Evolutionary conservation across 2,797 vertebrate species (phyloP).

Genomic region (Tiaroga cobitis): DNA sequence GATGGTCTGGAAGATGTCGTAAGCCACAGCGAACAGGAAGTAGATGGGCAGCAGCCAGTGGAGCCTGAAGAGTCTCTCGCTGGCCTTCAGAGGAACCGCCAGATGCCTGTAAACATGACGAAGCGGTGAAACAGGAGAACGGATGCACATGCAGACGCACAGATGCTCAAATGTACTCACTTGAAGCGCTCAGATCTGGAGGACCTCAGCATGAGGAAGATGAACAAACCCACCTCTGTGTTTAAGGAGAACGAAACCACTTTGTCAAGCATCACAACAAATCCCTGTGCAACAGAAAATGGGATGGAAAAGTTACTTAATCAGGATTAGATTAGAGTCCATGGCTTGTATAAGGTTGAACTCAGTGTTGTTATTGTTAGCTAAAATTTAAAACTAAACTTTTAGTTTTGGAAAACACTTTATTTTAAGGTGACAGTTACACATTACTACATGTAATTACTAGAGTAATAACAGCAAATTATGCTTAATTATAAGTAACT

Average conservation of each 20-base stretch:
- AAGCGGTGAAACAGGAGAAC: not conserved
- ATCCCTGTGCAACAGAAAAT: constrained; percentile 67
- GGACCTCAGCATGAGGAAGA: constrained; percentile 72
- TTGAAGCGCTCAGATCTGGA: constrained; percentile 72
- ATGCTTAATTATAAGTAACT: no score
- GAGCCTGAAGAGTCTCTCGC: constrained; percentile 69
- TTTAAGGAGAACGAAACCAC: constrained; percentile 76
- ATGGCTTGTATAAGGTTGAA: not conserved
- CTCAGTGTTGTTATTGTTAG: not conserved
- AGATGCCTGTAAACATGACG: constrained; percentile 65
- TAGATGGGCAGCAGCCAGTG: constrained; percentile 76
- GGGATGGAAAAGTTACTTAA: not conserved
- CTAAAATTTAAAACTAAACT: not conserved
- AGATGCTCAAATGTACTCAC: constrained; percentile 59
- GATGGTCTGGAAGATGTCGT: constrained; percentile 71
- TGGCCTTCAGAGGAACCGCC: constrained; percentile 66
- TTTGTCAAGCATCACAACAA: constrained; percentile 77
- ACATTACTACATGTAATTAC: no score
- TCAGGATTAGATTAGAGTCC: not conserved
- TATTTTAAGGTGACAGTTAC: no score
- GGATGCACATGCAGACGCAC: not conserved
- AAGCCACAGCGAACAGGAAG: constrained; percentile 79
- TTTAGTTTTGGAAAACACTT: no score
- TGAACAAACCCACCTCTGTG: constrained; percentile 67
- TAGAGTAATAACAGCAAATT: no score